Evolutionary conservation across 2,888 invertebrate species (phyloP).

Genomic region (Mantis religiosa): DNA sequence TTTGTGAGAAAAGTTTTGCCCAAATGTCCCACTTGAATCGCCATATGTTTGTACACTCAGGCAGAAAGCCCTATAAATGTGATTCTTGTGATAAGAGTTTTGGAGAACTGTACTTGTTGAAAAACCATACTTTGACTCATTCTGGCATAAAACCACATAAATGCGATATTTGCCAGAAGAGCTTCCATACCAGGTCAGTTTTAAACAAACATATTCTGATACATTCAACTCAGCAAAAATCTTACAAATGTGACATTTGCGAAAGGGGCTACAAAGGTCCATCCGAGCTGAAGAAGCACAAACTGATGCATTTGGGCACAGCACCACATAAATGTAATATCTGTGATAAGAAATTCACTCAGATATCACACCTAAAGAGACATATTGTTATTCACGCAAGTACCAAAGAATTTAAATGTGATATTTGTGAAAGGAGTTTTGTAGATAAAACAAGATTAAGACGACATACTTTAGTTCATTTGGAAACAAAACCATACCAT

Average conservation of each 20-base stretch:
- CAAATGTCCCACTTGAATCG: not conserved
- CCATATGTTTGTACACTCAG: not conserved
- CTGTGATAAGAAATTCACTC: not conserved
- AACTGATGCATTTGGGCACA: not conserved
- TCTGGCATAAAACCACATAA: not conserved
- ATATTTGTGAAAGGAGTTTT: no score
- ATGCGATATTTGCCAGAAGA: not conserved
- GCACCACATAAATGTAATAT: not conserved
- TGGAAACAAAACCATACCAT: not conserved
- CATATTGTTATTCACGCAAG: not conserved
- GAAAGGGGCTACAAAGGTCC: not conserved
- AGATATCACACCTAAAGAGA: not conserved
- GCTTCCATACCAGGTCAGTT: not conserved
- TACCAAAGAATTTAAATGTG: not conserved
- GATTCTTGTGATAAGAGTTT: not conserved
- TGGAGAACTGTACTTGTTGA: not conserved
- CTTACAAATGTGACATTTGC: not conserved
- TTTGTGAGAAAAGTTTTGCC: not conserved
- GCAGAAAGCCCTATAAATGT: not conserved
- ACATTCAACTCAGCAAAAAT: not conserved
- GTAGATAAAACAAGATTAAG: not conserved
- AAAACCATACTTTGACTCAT: not conserved
- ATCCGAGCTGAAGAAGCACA: not conserved
- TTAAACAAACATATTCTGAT: not conserved
- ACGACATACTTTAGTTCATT: not conserved